Percentiles rank a stretch among this genome's conserved stretches.
Conservation (phyloP, 2,888 invertebrate genomes). For the Mimas tiliae region DNA sequence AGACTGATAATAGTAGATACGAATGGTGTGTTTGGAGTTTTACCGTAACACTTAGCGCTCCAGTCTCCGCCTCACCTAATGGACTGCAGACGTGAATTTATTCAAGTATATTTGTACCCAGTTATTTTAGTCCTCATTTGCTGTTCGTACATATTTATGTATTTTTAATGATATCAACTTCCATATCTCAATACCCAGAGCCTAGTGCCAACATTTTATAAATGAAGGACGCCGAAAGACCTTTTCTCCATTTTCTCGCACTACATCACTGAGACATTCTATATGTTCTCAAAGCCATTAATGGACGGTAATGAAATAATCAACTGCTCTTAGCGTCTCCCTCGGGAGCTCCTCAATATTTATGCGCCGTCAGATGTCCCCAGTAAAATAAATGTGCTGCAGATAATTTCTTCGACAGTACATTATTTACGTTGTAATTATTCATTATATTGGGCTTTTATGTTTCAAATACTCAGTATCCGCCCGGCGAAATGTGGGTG, state of each 20-base stretch:
- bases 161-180: neutral
- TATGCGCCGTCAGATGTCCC: slow-evolving; percentile 40
- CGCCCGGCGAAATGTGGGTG: no score
- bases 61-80: neutral
- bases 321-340: slow-evolving; percentile 33
- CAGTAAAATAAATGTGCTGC: slow-evolving; percentile 22
- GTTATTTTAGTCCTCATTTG: neutral
- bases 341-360: slow-evolving; percentile 34
- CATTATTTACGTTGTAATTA: slow-evolving; percentile 10
- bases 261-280: slow-evolving; percentile 6
- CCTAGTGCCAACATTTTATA: neutral
- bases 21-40: no score
- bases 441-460: no score
- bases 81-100: no score
- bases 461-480: no score
- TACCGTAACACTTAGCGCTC: no score
- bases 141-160: neutral
- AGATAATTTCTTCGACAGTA: neutral
- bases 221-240: neutral
- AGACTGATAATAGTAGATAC: no score
- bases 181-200: neutral
- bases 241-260: slow-evolving; percentile 3
- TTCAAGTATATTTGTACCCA: neutral
- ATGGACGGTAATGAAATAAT: slow-evolving; percentile 34
- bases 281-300: slow-evolving; percentile 26